Evolutionary conservation across 2,888 invertebrate genomes (phyloP).

Genomic region (Trachelus tabidus): DNA sequence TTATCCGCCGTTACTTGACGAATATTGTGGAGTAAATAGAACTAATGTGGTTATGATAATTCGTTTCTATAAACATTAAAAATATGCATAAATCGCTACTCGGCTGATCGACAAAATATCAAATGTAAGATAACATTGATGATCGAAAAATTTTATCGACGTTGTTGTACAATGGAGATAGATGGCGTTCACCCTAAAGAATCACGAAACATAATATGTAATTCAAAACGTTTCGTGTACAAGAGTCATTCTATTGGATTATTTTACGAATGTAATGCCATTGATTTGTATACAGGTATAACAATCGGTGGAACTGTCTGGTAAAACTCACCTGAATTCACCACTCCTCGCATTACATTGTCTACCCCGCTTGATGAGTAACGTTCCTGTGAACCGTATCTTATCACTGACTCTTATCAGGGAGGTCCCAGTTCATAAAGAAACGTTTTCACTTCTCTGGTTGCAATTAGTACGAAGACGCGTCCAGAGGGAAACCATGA

Average conservation of each 20-base stretch:
- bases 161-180: neutral
- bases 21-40: neutral
- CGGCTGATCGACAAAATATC: neutral
- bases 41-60: neutral
- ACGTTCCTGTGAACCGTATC: conserved; percentile 34
- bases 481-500: conserved; percentile 10
- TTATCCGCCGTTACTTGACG: neutral
- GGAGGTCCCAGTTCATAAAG: conserved; percentile 27
- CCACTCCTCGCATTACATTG: neutral
- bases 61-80: neutral
- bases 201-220: neutral
- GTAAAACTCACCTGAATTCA: neutral
- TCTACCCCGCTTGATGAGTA: conserved; percentile 28
- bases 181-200: neutral
- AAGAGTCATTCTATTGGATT: neutral
- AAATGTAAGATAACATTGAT: neutral
- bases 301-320: neutral
- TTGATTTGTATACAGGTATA: neutral
- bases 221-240: neutral
- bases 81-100: neutral
- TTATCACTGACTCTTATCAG: conserved; percentile 29
- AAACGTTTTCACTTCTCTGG: conserved; percentile 13
- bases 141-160: neutral
- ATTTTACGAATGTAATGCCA: neutral
- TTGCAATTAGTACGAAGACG: conserved; percentile 13